Percentiles rank a stretch among this genome's conserved stretches.
phyloP scores from a whole-genome alignment of 2,888 invertebrate genomes.

The Drosophila leonis region DNA sequence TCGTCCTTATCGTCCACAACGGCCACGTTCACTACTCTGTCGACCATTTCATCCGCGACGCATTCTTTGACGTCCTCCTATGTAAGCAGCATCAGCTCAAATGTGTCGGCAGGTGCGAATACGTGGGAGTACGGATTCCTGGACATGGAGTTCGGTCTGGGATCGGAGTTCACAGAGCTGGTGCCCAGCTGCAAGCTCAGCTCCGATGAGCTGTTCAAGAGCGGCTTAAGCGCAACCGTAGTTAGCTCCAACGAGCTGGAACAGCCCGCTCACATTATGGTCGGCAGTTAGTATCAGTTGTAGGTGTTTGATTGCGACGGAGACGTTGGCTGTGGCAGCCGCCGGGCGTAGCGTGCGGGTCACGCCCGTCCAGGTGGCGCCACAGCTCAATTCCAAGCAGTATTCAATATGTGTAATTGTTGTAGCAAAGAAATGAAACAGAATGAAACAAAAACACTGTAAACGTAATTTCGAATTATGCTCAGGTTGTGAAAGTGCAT shows the following conservation, averaged over 20 bases:
- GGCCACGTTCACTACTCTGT: constrained; percentile 83
- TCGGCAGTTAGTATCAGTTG: constrained; percentile 86
- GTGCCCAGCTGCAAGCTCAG: constrained; percentile 87
- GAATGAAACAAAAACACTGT: constrained; percentile 28
- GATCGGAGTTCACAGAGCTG: constrained; percentile 86
- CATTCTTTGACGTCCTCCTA: constrained; percentile 84
- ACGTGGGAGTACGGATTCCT: constrained; percentile 85
- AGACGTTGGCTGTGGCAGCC: constrained; percentile 23
- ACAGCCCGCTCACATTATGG: constrained; percentile 87
- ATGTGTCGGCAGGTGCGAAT: constrained; percentile 75
- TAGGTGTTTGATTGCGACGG: constrained; percentile 55
- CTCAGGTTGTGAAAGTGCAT: constrained; percentile 85
- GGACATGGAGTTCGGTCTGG: constrained; percentile 86
- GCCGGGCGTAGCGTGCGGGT: constrained; percentile 61
- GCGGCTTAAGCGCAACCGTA: constrained; percentile 83
- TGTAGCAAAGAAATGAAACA: constrained; percentile 20
- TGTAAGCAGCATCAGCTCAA: constrained; percentile 80
- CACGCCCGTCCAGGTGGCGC: constrained; percentile 43
- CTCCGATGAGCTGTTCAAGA: constrained; percentile 86
- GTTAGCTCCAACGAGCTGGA: constrained; percentile 86
- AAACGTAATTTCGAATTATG: constrained; percentile 70
- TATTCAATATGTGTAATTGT: constrained; percentile 63
- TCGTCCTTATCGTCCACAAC: constrained; percentile 73
- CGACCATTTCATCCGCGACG: constrained; percentile 83
- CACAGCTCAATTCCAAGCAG: constrained; percentile 65